These are phyloP conservation scores for Solea senegalensis DNA, from an alignment of 2,113 vertebrate species.

Conservation along the genomic window DNA sequence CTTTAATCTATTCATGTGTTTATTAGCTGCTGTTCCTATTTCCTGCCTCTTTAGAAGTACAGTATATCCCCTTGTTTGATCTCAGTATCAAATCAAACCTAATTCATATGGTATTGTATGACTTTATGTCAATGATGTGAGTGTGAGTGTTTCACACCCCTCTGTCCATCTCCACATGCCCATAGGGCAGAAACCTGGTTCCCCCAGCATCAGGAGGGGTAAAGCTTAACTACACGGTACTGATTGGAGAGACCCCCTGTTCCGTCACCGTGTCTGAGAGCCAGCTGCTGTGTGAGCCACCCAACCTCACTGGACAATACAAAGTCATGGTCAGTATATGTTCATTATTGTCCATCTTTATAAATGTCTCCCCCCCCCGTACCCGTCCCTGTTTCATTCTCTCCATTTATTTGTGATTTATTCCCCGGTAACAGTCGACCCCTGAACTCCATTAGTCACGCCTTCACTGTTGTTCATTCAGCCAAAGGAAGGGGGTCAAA, in stretches of 20 bases:
- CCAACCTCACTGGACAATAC: conserved; percentile 93
- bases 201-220: conserved; percentile 91
- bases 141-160: conserved; percentile 15
- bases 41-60: not conserved
- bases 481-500: conserved; percentile 50
- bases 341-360: not conserved
- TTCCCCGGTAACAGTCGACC: conserved; percentile 29
- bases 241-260: conserved; percentile 94
- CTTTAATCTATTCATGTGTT: not conserved
- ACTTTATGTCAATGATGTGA: not conserved
- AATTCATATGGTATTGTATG: too few relatives aligned
- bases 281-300: conserved; percentile 95
- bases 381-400: conserved; percentile 4
- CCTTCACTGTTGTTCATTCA: conserved; percentile 56
- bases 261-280: conserved; percentile 95
- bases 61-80: conserved; percentile 35
- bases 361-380: not conserved
- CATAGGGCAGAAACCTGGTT: conserved; percentile 95
- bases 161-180: conserved; percentile 50
- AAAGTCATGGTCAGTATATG: conserved; percentile 90
- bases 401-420: conserved; percentile 20
- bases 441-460: conserved; percentile 49
- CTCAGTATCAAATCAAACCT: conserved; percentile 23
- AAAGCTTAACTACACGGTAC: conserved; percentile 96
- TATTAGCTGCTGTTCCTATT: conserved; percentile 41